Base-by-base conservation (phyloP, 2,113 vertebrate genomes). In the Potamarius usumacintae region DNA sequence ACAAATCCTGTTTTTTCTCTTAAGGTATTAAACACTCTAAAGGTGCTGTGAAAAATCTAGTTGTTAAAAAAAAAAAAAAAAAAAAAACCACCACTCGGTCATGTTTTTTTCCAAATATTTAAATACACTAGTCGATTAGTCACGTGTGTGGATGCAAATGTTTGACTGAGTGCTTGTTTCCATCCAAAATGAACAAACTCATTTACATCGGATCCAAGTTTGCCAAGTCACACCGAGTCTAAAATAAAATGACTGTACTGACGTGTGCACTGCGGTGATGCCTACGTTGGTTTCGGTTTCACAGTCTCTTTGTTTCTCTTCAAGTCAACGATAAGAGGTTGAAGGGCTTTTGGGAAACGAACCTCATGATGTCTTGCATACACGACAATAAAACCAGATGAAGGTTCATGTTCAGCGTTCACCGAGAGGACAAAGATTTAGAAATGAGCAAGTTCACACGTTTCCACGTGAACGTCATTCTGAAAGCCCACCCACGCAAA, bases 401-500 rank as follows among this genome's bases (percentile, higher is more conserved):
- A 82, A 72, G 3, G 4, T n/a, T 8, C 14, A 58, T 10, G 48
- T 12, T 65, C n/a, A 8, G n/a, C 11, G 34, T 50, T 22, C 53
- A 57, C 18, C 0, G 22, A 60, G 53, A 34, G n/a, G 57, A 72
- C 57, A 85, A n/a, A 53, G 58, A 27, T 52, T 48, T 81, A 48
- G 77, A 72, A 72, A 87, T 86, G 85, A 82, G 67, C 79, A 87
- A 83, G 42, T 17, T 52, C 25, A 8, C 30, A n/a, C 71, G 1
- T 81, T 86, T 74, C 79, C 79, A 82, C 7, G 67, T 9, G 57
- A 1, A 2, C 9, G 12, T 87, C 86, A 87, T 76, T 83, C 58
- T 57, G 86, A 83, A 87, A 87, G 57, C 69, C 79, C 55, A 60
- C 80, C 9, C 67, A 83, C 25, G 63, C 86, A 87, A 53, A 74